Percentiles rank a stretch among this genome's conserved stretches.
These are phyloP conservation scores for Grammomys surdaster DNA, from an alignment of 2,113 vertebrate species.

Conservation along the genomic window DNA sequence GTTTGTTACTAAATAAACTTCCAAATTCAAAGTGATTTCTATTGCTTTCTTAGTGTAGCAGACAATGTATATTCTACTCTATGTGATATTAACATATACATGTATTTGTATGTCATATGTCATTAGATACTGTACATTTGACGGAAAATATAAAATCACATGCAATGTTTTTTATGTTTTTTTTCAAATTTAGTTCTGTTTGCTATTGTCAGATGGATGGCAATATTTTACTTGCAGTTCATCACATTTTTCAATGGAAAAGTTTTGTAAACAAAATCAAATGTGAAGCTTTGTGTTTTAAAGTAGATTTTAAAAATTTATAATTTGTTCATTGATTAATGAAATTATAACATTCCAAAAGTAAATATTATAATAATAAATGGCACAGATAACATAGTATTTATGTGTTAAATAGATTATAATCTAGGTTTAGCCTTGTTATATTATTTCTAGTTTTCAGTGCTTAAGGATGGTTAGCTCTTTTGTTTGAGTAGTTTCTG, in stretches of 20 bases:
- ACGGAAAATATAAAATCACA: background rate
- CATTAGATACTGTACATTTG: background rate
- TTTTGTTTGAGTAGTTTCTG: conserved; percentile 22
- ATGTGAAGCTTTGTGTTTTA: background rate
- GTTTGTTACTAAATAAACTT: background rate
- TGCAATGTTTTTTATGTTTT: background rate
- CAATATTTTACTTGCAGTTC: background rate
- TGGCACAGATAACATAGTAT: background rate
- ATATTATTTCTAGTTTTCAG: conserved; percentile 18
- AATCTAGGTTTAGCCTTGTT: background rate
- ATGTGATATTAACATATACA: background rate
- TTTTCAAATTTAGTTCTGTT: background rate
- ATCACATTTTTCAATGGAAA: background rate
- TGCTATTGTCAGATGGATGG: background rate
- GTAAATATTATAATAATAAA: background rate
- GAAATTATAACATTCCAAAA: background rate
- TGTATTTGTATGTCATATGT: background rate
- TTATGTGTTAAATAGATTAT: background rate
- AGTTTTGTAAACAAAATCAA: conserved; percentile 23
- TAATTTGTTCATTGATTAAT: conserved; percentile 32
- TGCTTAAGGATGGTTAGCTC: background rate
- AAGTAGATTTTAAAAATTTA: background rate
- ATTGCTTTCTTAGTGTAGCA: background rate
- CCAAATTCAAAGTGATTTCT: background rate
- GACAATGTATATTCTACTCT: background rate